Conservation (phyloP, 2,888 invertebrate genomes). For the Argyresthia albistria region DNA sequence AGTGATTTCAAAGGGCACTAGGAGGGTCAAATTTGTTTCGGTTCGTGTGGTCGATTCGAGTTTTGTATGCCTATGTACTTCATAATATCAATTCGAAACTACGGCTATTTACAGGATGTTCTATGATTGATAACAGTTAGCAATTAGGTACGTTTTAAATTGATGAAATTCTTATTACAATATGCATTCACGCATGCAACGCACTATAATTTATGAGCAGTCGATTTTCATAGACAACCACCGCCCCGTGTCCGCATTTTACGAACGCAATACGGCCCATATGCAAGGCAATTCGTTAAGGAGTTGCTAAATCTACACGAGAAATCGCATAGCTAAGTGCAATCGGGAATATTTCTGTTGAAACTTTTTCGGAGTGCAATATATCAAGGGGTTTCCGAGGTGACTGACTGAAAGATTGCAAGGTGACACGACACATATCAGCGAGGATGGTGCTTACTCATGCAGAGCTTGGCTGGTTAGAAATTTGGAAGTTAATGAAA, state of each 20-base stretch:
- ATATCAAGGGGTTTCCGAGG: too few species aligned
- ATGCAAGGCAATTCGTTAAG: neutral
- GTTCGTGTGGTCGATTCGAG: too few species aligned
- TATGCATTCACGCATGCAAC: conserved; percentile 5
- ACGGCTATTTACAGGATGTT: neutral
- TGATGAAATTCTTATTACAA: conserved; percentile 4
- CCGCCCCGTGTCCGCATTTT: conserved; percentile 1
- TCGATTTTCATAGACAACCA: neutral
- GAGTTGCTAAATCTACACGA: neutral
- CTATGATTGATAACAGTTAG: neutral
- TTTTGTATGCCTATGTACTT: too few species aligned
- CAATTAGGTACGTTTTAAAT: neutral
- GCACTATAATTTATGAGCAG: conserved; percentile 4
- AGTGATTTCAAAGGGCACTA: neutral
- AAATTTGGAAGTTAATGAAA: too few species aligned
- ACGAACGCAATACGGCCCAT: neutral
- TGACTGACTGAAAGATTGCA: too few species aligned
- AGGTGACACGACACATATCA: too few species aligned
- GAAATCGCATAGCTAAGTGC: neutral
- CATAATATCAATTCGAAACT: too few species aligned
- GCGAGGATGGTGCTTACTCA: too few species aligned
- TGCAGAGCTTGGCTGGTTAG: too few species aligned
- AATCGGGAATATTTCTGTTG: neutral
- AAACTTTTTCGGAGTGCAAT: neutral
- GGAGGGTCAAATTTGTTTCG: neutral